These are phyloP conservation scores for Leptinotarsa rubiginosa DNA, from an alignment of 2,888 invertebrate genomes.

Conservation along the genomic window DNA sequence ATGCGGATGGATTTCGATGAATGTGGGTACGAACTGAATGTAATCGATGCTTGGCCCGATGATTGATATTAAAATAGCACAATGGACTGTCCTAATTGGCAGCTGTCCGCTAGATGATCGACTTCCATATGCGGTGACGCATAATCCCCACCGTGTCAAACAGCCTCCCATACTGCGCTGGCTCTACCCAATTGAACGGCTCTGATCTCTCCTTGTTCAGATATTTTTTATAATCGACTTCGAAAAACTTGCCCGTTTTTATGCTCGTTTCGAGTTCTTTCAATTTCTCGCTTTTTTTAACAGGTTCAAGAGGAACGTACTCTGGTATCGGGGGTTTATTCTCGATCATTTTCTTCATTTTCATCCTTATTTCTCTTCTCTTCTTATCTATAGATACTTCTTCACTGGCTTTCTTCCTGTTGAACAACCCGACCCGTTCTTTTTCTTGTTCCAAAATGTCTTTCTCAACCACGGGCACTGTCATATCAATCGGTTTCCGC, in stretches of 20 bases:
- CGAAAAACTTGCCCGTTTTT: slow-evolving; percentile 63
- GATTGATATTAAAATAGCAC: slow-evolving; percentile 57
- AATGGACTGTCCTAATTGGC: slow-evolving; percentile 57
- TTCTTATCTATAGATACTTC: slow-evolving; percentile 61
- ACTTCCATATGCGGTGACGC: slow-evolving; percentile 64
- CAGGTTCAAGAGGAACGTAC: slow-evolving; percentile 62
- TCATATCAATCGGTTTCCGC: slow-evolving; percentile 55
- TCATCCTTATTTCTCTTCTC: slow-evolving; percentile 58
- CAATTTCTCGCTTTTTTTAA: slow-evolving; percentile 63
- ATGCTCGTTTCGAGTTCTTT: slow-evolving; percentile 62
- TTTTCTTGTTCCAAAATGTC: slow-evolving; percentile 62
- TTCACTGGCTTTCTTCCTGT: slow-evolving; percentile 62
- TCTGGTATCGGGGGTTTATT: slow-evolving; percentile 55
- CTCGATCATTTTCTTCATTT: slow-evolving; percentile 57
- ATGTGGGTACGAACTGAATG: slow-evolving; percentile 47
- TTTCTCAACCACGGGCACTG: slow-evolving; percentile 60
- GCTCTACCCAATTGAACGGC: slow-evolving; percentile 59
- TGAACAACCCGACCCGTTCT: slow-evolving; percentile 61
- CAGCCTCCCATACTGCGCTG: slow-evolving; percentile 60
- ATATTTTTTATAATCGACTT: slow-evolving; percentile 63
- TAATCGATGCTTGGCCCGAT: slow-evolving; percentile 55
- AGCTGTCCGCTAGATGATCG: slow-evolving; percentile 58
- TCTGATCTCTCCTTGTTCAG: slow-evolving; percentile 53
- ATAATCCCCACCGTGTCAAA: slow-evolving; percentile 65
- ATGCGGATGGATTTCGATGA: slow-evolving; percentile 52